A percentile compares a stretch with the other conserved stretches of the same genome.
Evolutionary conservation across 1,140 invertebrate genomes (phyloP).

Genomic region (Oscheius sp.): DNA sequence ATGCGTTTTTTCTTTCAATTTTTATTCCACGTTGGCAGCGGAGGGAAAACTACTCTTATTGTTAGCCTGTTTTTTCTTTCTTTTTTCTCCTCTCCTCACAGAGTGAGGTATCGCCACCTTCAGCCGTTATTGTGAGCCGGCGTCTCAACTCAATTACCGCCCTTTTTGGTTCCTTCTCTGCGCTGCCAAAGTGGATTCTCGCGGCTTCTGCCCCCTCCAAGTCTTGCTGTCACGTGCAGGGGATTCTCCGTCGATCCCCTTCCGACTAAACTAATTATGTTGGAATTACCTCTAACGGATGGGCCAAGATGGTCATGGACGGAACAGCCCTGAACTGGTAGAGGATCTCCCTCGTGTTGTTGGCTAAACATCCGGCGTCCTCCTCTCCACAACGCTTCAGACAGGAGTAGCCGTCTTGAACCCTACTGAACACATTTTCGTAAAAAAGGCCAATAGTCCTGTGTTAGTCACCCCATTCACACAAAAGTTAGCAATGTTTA

Average conservation of each 20-base stretch:
- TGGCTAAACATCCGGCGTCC: slow-evolving; percentile 48
- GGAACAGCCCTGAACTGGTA: slow-evolving; percentile 58
- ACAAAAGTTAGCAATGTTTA: slow-evolving; percentile 26
- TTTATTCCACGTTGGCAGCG: no score
- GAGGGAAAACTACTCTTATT: no score
- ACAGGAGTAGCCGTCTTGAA: slow-evolving; percentile 61
- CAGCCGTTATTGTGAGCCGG: no score
- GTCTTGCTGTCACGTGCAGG: no score
- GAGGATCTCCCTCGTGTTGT: slow-evolving; percentile 57
- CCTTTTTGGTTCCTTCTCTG: background rate
- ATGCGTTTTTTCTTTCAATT: no score
- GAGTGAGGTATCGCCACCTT: no score
- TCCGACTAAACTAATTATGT: background rate
- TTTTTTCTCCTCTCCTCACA: no score
- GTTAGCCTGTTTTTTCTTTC: no score
- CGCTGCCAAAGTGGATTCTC: no score
- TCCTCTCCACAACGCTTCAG: slow-evolving; percentile 49
- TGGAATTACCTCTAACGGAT: slow-evolving; percentile 32
- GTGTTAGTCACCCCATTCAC: background rate
- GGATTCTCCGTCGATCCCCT: background rate
- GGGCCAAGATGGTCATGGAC: slow-evolving; percentile 26
- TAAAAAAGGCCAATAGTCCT: background rate
- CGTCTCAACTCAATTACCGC: no score
- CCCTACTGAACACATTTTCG: slow-evolving; percentile 40
- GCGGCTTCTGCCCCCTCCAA: no score